Conservation (phyloP, 2,113 vertebrate genomes). For the Platichthys stellatus region DNA sequence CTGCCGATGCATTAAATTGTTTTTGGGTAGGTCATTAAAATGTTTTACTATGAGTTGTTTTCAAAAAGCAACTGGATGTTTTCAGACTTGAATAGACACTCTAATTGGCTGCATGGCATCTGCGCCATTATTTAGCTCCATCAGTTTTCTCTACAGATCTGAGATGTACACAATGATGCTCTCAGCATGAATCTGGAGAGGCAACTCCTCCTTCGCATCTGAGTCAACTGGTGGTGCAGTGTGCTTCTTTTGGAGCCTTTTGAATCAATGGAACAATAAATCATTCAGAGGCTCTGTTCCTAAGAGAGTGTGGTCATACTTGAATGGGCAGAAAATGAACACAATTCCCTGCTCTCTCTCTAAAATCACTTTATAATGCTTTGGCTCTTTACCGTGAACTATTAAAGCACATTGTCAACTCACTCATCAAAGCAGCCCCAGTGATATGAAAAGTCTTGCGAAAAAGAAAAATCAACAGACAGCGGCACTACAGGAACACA, state of each 20-base stretch:
- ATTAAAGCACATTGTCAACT: slow-evolving; percentile 25
- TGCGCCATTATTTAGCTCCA: slow-evolving; percentile 22
- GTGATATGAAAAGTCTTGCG: background rate
- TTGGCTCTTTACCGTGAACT: slow-evolving; percentile 18
- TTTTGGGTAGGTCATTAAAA: slow-evolving; percentile 41
- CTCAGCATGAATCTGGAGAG: slow-evolving; percentile 18
- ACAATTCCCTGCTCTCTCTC: slow-evolving; percentile 21
- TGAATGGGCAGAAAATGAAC: slow-evolving; percentile 49
- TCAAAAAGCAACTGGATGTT: slow-evolving; percentile 6
- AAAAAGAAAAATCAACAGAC: slow-evolving; percentile 26
- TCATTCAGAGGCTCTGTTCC: slow-evolving; percentile 34
- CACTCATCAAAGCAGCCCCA: slow-evolving; percentile 27
- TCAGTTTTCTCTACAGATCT: slow-evolving; percentile 3
- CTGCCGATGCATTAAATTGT: slow-evolving; percentile 44
- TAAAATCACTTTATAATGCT: slow-evolving; percentile 18
- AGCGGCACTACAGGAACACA: slow-evolving; percentile 18
- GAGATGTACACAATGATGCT: no score
- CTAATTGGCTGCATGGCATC: slow-evolving; percentile 34
- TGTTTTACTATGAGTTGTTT: slow-evolving; percentile 25
- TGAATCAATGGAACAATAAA: slow-evolving; percentile 54
- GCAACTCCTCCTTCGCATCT: slow-evolving; percentile 10
- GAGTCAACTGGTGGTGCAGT: slow-evolving; percentile 22
- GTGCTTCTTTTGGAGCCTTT: slow-evolving; percentile 33
- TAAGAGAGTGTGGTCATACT: slow-evolving; percentile 6
- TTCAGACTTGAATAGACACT: slow-evolving; percentile 19